Conservation (phyloP, 2,113 vertebrate species). For the Montifringilla adamsi region DNA sequence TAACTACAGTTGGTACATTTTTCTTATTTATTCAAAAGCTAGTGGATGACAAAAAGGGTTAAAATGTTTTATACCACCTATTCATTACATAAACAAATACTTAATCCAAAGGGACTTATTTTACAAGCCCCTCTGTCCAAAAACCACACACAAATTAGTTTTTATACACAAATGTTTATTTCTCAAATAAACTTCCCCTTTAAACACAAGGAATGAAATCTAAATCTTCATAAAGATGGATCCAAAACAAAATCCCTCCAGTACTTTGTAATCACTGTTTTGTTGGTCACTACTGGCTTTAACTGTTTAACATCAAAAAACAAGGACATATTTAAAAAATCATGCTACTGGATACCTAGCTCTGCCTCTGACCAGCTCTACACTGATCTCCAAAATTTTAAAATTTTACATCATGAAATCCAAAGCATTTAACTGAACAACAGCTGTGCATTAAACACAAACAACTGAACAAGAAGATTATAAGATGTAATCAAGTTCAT, state of each 20-base stretch:
- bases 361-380: conserved; percentile 75
- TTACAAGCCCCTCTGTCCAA: conserved; percentile 72
- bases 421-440: conserved; percentile 74
- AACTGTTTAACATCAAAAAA: conserved; percentile 80
- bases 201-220: conserved; percentile 86
- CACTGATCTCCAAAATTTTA: conserved; percentile 69
- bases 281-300: conserved; percentile 80
- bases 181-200: conserved; percentile 90
- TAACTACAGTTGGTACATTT: conserved; percentile 39
- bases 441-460: conserved; percentile 77
- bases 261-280: conserved; percentile 73
- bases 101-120: conserved; percentile 52
- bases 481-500: conserved; percentile 95
- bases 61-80: conserved; percentile 64
- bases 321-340: conserved; percentile 78
- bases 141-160: conserved; percentile 74
- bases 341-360: conserved; percentile 80
- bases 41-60: conserved; percentile 68
- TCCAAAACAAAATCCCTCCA: conserved; percentile 76
- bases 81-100: conserved; percentile 65
- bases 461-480: conserved; percentile 75
- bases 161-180: conserved; percentile 99
- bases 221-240: conserved; percentile 81
- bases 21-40: conserved; percentile 75
- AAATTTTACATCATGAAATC: conserved; percentile 78